phyloP scores from a whole-genome alignment of 2,797 vertebrate species.

The Miichthys miiuy region DNA sequence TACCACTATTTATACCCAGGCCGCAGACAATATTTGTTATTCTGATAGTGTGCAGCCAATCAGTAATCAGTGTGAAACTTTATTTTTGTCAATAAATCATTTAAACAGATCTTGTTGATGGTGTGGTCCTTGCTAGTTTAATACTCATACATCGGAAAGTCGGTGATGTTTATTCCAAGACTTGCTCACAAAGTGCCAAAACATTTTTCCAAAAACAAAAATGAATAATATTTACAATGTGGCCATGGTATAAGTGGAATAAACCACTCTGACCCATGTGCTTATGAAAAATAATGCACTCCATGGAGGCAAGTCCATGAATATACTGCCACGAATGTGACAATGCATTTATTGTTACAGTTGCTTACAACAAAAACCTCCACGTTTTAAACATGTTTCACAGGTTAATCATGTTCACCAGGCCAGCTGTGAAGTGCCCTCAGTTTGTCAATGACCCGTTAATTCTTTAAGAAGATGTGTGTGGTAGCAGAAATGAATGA shows the following conservation, averaged over 20 bases:
- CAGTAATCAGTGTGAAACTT: no score
- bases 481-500: conserved; percentile 34
- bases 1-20: background rate
- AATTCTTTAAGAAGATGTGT: background rate
- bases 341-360: no score
- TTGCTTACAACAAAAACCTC: background rate
- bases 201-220: background rate
- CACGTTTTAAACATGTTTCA: background rate
- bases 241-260: background rate
- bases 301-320: background rate
- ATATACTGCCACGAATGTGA: no score
- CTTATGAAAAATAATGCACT: background rate
- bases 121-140: background rate
- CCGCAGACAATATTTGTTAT: background rate
- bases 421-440: background rate
- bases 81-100: no score
- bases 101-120: no score
- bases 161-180: background rate
- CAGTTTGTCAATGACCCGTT: background rate
- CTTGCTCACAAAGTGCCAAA: background rate
- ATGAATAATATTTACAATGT: background rate
- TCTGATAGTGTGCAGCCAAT: background rate
- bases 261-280: background rate
- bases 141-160: background rate
- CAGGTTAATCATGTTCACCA: background rate